Evolutionary conservation across 2,113 vertebrate genomes (phyloP).

Genomic region (Casuarius casuarius): DNA sequence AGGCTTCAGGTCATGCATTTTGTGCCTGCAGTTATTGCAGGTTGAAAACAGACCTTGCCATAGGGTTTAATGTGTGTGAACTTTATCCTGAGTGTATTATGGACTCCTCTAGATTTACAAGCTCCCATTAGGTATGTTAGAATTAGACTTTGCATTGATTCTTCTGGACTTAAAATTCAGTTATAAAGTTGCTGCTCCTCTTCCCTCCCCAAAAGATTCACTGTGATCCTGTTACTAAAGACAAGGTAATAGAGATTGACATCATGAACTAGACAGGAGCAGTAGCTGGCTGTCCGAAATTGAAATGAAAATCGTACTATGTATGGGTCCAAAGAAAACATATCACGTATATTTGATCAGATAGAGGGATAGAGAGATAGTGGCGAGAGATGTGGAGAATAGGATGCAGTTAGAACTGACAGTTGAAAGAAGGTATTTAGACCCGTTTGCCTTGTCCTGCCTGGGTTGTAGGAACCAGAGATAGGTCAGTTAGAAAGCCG

Average conservation of each 20-base stretch:
- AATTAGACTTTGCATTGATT: not conserved
- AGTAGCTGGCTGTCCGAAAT: not conserved
- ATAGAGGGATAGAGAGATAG: no score
- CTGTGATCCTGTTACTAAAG: not conserved
- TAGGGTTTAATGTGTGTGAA: not conserved
- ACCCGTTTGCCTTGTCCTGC: not conserved
- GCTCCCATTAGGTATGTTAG: not conserved
- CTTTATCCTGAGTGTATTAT: not conserved
- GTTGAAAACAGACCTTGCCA: not conserved
- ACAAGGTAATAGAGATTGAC: not conserved
- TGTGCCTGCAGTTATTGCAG: not conserved
- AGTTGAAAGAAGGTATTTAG: not conserved
- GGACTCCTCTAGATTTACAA: not conserved
- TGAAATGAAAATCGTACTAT: not conserved
- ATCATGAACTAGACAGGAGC: not conserved
- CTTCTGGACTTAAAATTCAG: not conserved
- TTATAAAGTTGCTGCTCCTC: not conserved
- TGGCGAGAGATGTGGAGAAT: not conserved
- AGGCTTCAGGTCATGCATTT: not conserved
- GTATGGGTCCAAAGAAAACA: fast-evolving
- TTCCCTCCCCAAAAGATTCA: not conserved
- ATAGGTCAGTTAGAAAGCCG: not conserved
- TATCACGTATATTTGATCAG: not conserved
- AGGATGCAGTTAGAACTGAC: not conserved
- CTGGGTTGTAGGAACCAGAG: not conserved